phyloP scores from a whole-genome alignment of 2,113 vertebrate species.

The Alligator sinensis region DNA sequence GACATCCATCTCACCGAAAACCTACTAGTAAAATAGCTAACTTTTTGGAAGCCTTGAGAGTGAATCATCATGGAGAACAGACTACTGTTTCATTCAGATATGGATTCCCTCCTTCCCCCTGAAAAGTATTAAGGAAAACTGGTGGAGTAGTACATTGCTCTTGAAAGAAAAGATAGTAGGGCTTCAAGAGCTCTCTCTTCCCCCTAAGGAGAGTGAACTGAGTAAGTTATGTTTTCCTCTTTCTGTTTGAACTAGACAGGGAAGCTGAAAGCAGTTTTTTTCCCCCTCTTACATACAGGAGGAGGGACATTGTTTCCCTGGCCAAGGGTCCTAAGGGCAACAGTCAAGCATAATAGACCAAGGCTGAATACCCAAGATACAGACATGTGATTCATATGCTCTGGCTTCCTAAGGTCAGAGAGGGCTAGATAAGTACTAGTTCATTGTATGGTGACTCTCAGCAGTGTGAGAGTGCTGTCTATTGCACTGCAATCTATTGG shows the following conservation, averaged over 20 bases:
- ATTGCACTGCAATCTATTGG: not conserved
- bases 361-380: not conserved
- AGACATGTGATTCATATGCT: not conserved
- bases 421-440: not conserved
- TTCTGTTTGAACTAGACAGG: not conserved
- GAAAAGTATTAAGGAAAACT: not conserved
- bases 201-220: not conserved
- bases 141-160: not conserved
- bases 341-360: not conserved
- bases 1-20: not conserved
- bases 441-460: not conserved
- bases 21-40: not conserved
- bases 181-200: not conserved
- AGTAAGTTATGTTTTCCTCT: not conserved
- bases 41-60: not conserved
- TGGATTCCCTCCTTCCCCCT: not conserved
- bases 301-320: not conserved
- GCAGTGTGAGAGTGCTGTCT: not conserved
- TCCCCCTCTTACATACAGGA: not conserved
- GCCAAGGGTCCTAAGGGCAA: not conserved
- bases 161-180: not conserved
- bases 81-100: not conserved
- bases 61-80: not conserved
- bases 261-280: not conserved
- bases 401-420: not conserved